Conservation (phyloP, 1,140 invertebrate species). For the Leucophenga varia region DNA sequence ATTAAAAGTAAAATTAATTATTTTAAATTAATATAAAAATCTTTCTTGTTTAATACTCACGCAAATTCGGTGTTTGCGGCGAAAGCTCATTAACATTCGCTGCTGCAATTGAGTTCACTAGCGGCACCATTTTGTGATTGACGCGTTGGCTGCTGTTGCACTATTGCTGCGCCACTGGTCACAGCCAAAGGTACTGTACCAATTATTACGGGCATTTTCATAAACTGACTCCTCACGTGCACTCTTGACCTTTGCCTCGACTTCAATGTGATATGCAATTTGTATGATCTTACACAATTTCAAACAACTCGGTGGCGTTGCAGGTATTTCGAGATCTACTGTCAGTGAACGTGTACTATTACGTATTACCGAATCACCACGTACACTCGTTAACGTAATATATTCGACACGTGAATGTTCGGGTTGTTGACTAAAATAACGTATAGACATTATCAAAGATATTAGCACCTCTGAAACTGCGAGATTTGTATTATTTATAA, state of each 20-base stretch:
- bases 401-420: slow-evolving; percentile 61
- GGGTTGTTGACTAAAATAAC: slow-evolving; percentile 58
- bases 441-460: slow-evolving; percentile 57
- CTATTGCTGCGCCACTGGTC: slow-evolving; percentile 30
- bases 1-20: not conserved
- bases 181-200: slow-evolving; percentile 59
- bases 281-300: slow-evolving; percentile 69
- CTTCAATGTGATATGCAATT: slow-evolving; percentile 68
- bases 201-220: slow-evolving; percentile 59
- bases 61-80: slow-evolving; percentile 20
- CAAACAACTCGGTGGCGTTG: slow-evolving; percentile 69
- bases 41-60: slow-evolving; percentile 18
- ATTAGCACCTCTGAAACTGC: slow-evolving; percentile 58
- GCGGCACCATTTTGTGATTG: slow-evolving; percentile 12
- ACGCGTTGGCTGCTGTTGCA: slow-evolving; percentile 38
- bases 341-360: slow-evolving; percentile 33
- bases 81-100: slow-evolving; percentile 18
- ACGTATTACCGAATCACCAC: slow-evolving; percentile 58
- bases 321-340: slow-evolving; percentile 62
- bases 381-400: slow-evolving; percentile 59
- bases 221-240: slow-evolving; percentile 58
- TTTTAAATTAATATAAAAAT: not conserved
- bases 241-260: slow-evolving; percentile 56
- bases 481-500: slow-evolving; percentile 58
- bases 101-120: slow-evolving; percentile 19